Conservation (phyloP, 2,113 vertebrate genomes). For the Nestor notabilis region DNA sequence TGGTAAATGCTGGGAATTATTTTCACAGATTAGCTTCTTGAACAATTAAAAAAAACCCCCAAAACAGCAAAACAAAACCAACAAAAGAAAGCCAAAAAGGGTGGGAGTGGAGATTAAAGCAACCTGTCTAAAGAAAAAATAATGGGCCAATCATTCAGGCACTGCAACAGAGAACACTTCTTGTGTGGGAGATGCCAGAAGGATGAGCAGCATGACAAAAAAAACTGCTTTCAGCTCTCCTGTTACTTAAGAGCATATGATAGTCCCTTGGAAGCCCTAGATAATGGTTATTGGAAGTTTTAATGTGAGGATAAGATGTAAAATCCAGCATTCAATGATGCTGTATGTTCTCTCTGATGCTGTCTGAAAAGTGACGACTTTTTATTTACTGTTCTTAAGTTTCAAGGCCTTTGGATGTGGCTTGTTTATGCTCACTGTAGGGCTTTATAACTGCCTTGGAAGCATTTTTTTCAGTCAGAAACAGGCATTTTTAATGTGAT, state of each 20-base stretch:
- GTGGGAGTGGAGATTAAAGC: not conserved
- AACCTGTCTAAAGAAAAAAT: not conserved
- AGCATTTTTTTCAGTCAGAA: not conserved
- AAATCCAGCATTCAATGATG: not conserved
- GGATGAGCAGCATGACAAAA: accelerated
- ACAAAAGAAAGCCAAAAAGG: not conserved
- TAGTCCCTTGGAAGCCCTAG: not conserved
- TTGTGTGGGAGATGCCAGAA: not conserved
- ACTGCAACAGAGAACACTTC: not conserved
- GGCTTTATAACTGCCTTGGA: not conserved
- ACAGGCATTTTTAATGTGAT: not conserved
- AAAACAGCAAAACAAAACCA: not conserved
- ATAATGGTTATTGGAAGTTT: not conserved
- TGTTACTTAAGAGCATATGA: not conserved
- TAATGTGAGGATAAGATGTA: not conserved
- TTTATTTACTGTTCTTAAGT: not conserved
- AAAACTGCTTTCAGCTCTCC: not conserved
- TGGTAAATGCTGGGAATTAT: not conserved
- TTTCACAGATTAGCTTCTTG: not conserved
- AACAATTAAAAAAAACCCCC: not conserved
- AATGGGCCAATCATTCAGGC: not conserved
- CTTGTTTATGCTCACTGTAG: not conserved
- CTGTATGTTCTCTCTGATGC: not conserved
- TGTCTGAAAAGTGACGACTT: not conserved
- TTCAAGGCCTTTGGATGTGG: not conserved